Evolutionary conservation across 1,140 invertebrate genomes (phyloP).

Genomic region (Drosophila subpulchrella): DNA sequence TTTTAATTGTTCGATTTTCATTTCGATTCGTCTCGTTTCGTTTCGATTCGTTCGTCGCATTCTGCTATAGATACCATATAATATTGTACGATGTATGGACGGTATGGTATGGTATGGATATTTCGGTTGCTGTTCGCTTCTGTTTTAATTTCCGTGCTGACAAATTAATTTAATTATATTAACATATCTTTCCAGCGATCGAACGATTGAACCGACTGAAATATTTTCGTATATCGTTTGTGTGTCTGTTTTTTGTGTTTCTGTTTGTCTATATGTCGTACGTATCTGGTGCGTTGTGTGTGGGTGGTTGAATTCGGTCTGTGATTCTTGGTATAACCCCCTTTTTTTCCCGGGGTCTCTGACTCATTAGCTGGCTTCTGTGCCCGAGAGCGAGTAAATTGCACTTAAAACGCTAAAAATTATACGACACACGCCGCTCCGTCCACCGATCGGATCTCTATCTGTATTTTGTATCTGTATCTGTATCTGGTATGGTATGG

Average conservation of each 20-base stretch:
- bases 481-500: neutral
- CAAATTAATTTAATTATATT: constrained; percentile 83
- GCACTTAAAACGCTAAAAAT: constrained; percentile 81
- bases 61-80: constrained; percentile 51
- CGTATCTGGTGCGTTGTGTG: constrained; percentile 7
- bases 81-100: no score
- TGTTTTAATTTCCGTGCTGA: constrained; percentile 81
- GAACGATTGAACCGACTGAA: constrained; percentile 66
- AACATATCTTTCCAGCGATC: constrained; percentile 78
- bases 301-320: constrained; percentile 25
- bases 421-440: constrained; percentile 68
- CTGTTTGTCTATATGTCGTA: neutral
- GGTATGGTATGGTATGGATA: neutral
- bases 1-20: constrained; percentile 82
- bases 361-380: constrained; percentile 65
- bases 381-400: constrained; percentile 37
- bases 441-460: constrained; percentile 8
- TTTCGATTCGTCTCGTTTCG: constrained; percentile 64
- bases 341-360: constrained; percentile 30
- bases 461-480: constrained; percentile 18
- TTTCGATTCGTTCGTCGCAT: constrained; percentile 45
- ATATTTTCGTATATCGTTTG: no score
- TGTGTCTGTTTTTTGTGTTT: neutral
- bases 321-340: constrained; percentile 64
- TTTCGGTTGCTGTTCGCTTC: constrained; percentile 26